These are phyloP conservation scores for Callipepla squamata DNA, from an alignment of 2,113 vertebrate genomes.

Conservation along the genomic window DNA sequence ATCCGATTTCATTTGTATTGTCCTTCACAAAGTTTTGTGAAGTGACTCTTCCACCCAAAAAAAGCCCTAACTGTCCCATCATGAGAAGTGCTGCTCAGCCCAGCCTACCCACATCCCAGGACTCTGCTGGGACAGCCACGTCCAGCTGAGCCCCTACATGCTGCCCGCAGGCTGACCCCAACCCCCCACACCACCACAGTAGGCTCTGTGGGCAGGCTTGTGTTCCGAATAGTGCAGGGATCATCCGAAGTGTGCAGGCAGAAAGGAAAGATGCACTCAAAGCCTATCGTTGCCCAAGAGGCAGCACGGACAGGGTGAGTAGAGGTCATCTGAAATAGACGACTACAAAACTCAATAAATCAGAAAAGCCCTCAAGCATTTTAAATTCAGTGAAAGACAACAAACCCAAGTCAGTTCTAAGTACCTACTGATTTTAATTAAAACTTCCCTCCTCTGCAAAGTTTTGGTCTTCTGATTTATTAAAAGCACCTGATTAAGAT, in stretches of 20 bases:
- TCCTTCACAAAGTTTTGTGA: background rate
- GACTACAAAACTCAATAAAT: background rate
- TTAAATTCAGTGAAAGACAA: background rate
- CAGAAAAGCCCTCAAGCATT: background rate
- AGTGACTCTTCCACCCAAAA: background rate
- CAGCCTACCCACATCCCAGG: rapidly evolving
- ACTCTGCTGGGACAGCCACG: background rate
- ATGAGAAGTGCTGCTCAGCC: background rate
- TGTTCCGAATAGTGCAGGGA: rapidly evolving
- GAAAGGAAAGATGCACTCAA: background rate
- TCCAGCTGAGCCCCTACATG: background rate
- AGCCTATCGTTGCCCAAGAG: background rate
- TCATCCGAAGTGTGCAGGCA: background rate
- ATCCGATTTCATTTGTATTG: background rate
- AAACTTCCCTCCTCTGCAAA: background rate
- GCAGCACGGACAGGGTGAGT: background rate
- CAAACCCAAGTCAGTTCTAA: background rate
- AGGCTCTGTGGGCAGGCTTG: background rate
- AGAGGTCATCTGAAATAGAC: background rate
- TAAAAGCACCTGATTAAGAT: background rate
- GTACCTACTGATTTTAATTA: background rate
- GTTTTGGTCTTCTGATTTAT: background rate
- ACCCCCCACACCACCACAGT: no score
- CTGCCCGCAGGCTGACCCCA: background rate
- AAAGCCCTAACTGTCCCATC: rapidly evolving